Percentiles rank a stretch among this genome's conserved stretches.
phyloP scores from a whole-genome alignment of 2,888 invertebrate species.

The Drosophila leonis region DNA sequence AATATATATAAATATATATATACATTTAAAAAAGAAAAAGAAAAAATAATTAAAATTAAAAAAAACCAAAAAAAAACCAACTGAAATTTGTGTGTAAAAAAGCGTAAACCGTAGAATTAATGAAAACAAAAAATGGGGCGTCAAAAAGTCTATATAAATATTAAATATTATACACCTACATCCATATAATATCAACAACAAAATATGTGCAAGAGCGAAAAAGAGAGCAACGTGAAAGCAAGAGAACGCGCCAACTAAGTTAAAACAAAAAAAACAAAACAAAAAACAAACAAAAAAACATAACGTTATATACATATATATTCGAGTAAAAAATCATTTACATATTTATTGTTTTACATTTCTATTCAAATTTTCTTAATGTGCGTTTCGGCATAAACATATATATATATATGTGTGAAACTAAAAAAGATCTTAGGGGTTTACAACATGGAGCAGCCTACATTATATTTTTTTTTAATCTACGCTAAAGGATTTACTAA shows the following conservation, averaged over 20 bases:
- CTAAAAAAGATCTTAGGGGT: constrained; percentile 36
- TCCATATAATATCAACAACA: constrained; percentile 44
- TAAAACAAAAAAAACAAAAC: constrained; percentile 47
- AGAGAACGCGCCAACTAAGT: constrained; percentile 71
- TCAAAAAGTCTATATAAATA: constrained; percentile 65
- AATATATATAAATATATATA: constrained; percentile 21
- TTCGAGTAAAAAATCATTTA: constrained; percentile 63
- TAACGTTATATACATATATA: constrained; percentile 60
- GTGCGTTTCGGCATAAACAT: constrained; percentile 19
- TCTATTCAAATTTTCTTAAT: constrained; percentile 35
- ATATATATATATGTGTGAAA: constrained; percentile 4
- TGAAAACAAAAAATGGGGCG: constrained; percentile 37
- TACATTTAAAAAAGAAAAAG: background rate
- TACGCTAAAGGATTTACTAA: constrained; percentile 40
- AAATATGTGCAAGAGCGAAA: constrained; percentile 47
- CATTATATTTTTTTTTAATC: constrained; percentile 17
- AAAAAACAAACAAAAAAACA: constrained; percentile 22
- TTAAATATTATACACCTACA: constrained; percentile 64
- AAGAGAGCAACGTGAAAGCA: background rate
- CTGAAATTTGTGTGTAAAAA: constrained; percentile 80
- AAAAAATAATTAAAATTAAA: constrained; percentile 24
- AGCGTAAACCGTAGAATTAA: constrained; percentile 74
- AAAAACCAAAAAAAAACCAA: constrained; percentile 54
- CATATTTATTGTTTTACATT: constrained; percentile 65
- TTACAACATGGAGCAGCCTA: constrained; percentile 42